Base-by-base conservation (phyloP, 2,888 invertebrate species). In the Plemyria rubiginata region DNA sequence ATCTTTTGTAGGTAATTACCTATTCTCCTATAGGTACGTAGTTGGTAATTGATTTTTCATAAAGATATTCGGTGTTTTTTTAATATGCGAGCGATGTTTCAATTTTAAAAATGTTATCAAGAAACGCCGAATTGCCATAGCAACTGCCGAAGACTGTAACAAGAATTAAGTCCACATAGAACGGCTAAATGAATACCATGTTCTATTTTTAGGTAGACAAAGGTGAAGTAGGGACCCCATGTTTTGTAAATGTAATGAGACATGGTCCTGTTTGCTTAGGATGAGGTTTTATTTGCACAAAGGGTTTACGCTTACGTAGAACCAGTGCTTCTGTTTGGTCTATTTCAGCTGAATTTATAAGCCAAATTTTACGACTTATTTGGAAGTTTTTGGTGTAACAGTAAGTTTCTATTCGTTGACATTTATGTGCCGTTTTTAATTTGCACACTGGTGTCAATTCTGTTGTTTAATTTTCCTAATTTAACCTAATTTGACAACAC, bases 181-280 rank as follows among this genome's bases (percentile, higher is more conserved):
- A 71, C 70, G 70, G 67, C 64, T 66, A 70, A 71, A 74, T 75
- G 70, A 72, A 77, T 75, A 75, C 65, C n/a, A 70, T 40, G 49
- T 66, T 63, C 65, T 82, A 80, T 82, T 75, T 79, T 75, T 73
- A 78, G 68, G 36, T 52, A 52, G 63, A 71, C 68, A 67, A 76
- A 77, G 78, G 79, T 74, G 67, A 65, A 72, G 72, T 75, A 66
- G 62, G 70, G 71, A 54, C 40, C 11, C 79, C 76, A 77, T 62
- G 58, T 57, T 66, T 73, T 68, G 49, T 13, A 28, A 50, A 58
- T 41, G n/a, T 71, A 68, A 67, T 74, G 73, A 71, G 73, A 76
- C 32, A 56, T 29, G 15, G 49, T 52, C 9, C 8, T 67, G 70
- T 79, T 76, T 77, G 49, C 57, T 74, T 70, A 73, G 72, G 69